Percentiles rank a stretch among this genome's conserved stretches.
Evolutionary conservation across 2,113 vertebrate species (phyloP).

Genomic region (Pan troglodytes): DNA sequence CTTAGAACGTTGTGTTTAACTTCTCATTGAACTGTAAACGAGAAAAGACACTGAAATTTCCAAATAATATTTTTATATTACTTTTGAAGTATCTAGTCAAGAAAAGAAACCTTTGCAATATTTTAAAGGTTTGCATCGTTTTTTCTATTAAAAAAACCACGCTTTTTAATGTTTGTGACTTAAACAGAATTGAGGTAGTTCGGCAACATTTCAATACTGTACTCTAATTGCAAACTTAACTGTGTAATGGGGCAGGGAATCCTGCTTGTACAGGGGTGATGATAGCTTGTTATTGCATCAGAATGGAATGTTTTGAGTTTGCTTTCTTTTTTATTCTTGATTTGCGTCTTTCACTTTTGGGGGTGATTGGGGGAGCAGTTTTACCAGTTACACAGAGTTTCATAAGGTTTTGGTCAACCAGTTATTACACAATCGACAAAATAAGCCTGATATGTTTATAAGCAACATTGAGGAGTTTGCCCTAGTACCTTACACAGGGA

Average conservation of each 20-base stretch:
- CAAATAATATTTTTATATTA: conserved; percentile 24
- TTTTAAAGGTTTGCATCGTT: neutral
- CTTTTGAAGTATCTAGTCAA: neutral
- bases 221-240: neutral
- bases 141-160: neutral
- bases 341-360: conserved; percentile 55
- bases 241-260: neutral
- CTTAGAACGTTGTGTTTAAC: conserved; percentile 1
- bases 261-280: neutral
- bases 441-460: conserved; percentile 41
- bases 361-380: neutral
- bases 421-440: conserved; percentile 53
- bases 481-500: neutral
- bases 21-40: neutral
- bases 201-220: neutral
- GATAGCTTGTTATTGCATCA: conserved; percentile 25
- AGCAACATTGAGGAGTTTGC: neutral
- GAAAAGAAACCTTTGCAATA: neutral
- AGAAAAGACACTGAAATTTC: neutral
- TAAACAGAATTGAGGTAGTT: neutral
- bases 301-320: conserved; percentile 19
- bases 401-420: conserved; percentile 21
- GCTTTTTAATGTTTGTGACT: neutral
- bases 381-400: conserved; percentile 34
- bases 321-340: neutral